phyloP scores from a whole-genome alignment of 2,113 vertebrate species.

The Carassius carassius region DNA sequence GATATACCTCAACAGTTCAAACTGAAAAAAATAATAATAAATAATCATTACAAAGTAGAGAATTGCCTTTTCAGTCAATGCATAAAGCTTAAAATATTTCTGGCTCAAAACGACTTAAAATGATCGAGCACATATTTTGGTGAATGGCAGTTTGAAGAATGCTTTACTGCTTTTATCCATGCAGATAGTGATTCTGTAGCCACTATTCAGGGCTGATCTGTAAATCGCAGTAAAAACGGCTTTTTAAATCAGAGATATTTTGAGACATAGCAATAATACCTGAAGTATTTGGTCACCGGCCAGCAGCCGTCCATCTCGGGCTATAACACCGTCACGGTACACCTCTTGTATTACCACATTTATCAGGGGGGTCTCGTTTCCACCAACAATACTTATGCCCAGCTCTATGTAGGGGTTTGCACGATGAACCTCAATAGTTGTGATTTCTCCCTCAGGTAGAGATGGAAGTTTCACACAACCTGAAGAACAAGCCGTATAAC shows the following conservation, averaged over 20 bases:
- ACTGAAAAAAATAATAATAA: too few relatives aligned
- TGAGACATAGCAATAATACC: slow-evolving; percentile 66
- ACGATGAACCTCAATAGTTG: slow-evolving; percentile 93
- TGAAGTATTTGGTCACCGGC: slow-evolving; percentile 98
- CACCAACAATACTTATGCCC: slow-evolving; percentile 96
- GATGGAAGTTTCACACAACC: slow-evolving; percentile 84
- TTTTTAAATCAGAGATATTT: slow-evolving; percentile 21
- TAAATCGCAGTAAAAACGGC: slow-evolving; percentile 20
- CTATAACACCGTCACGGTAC: slow-evolving; percentile 95
- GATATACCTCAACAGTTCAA: too few relatives aligned
- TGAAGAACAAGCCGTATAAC: slow-evolving; percentile 45
- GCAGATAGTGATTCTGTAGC: too few relatives aligned
- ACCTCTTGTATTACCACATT: slow-evolving; percentile 98
- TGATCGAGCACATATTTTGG: too few relatives aligned
- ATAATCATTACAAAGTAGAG: too few relatives aligned
- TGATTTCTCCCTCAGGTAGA: slow-evolving; percentile 96
- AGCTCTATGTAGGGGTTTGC: slow-evolving; percentile 94
- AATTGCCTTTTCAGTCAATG: too few relatives aligned
- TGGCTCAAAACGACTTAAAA: too few relatives aligned
- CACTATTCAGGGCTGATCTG: too few relatives aligned
- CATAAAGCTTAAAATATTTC: too few relatives aligned
- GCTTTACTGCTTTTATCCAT: neutral
- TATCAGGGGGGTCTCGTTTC: slow-evolving; percentile 96
- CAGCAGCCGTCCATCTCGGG: slow-evolving; percentile 92
- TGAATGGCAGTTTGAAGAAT: neutral